These are phyloP conservation scores for Agrochola lychnidis DNA, from an alignment of 2,888 invertebrate species.

Conservation along the genomic window DNA sequence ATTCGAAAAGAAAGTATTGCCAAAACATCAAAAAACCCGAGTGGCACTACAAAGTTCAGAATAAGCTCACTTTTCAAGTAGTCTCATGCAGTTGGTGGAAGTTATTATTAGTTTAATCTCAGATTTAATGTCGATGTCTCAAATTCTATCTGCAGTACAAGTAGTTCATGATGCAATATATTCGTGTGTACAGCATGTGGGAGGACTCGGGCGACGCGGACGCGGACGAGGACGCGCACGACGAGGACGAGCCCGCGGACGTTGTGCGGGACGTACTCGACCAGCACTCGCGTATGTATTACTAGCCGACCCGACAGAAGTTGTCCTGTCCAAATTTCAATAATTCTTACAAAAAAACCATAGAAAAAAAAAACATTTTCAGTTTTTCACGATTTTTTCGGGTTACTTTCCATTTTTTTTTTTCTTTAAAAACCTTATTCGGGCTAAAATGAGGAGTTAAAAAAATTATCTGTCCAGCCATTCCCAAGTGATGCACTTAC, in stretches of 20 bases:
- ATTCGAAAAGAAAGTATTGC: not conserved
- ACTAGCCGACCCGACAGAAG: too few species aligned
- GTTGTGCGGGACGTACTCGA: conserved; percentile 42
- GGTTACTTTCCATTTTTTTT: not conserved
- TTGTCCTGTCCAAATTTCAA: not conserved
- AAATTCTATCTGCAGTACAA: not conserved
- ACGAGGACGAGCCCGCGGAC: conserved; percentile 40
- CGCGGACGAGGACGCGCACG: conserved; percentile 39
- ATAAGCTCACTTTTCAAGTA: not conserved
- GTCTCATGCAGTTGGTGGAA: not conserved
- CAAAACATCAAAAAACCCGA: not conserved
- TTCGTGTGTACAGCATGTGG: conserved; percentile 76
- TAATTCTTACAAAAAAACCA: not conserved
- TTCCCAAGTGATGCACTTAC: too few species aligned
- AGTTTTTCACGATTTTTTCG: not conserved
- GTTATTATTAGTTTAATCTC: not conserved
- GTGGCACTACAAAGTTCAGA: too few species aligned
- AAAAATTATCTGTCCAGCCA: too few species aligned
- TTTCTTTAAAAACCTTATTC: too few species aligned
- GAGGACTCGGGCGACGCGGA: conserved; percentile 72
- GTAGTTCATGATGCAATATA: not conserved
- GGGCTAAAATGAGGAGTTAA: too few species aligned
- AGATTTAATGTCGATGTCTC: not conserved
- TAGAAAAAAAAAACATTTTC: too few species aligned
- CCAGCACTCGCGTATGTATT: conserved; percentile 54